These are phyloP conservation scores for Amiota minor DNA, from an alignment of 2,888 invertebrate genomes.

Conservation along the genomic window DNA sequence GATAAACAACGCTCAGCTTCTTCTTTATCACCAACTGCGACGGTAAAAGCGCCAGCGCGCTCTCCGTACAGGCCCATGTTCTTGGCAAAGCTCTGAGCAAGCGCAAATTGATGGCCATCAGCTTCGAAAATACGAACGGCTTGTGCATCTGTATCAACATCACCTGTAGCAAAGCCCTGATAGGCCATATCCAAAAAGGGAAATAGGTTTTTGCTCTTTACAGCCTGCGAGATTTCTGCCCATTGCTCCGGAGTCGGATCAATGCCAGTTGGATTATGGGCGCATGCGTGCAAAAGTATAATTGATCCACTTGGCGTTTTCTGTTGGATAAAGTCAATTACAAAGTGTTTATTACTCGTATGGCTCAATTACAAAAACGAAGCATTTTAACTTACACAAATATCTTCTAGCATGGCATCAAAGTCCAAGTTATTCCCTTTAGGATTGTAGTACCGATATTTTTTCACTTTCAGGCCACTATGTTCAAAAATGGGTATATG, in stretches of 20 bases:
- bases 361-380: neutral
- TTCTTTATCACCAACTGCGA: conserved; percentile 83
- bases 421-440: conserved; percentile 95
- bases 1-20: conserved; percentile 90
- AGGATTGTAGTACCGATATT: conserved; percentile 95
- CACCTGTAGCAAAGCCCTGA: conserved; percentile 95
- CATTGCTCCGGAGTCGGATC: conserved; percentile 92
- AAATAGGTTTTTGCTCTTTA: conserved; percentile 86
- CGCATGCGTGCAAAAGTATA: conserved; percentile 95
- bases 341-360: neutral
- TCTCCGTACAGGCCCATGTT: conserved; percentile 97
- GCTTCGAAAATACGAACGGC: conserved; percentile 90
- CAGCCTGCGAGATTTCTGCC: conserved; percentile 86
- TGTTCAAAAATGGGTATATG: conserved; percentile 96
- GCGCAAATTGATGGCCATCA: conserved; percentile 88
- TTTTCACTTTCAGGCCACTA: conserved; percentile 87
- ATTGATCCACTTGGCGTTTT: conserved; percentile 93
- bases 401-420: conserved; percentile 89
- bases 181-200: conserved; percentile 99
- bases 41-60: conserved; percentile 91
- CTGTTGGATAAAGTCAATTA: conserved; percentile 75
- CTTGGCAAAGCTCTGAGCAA: conserved; percentile 97
- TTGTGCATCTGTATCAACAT: conserved; percentile 88
- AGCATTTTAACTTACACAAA: conserved; percentile 78
- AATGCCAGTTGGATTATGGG: conserved; percentile 98